Base-by-base conservation (phyloP, 2,888 invertebrate genomes). In the Philopedon plagiatum region DNA sequence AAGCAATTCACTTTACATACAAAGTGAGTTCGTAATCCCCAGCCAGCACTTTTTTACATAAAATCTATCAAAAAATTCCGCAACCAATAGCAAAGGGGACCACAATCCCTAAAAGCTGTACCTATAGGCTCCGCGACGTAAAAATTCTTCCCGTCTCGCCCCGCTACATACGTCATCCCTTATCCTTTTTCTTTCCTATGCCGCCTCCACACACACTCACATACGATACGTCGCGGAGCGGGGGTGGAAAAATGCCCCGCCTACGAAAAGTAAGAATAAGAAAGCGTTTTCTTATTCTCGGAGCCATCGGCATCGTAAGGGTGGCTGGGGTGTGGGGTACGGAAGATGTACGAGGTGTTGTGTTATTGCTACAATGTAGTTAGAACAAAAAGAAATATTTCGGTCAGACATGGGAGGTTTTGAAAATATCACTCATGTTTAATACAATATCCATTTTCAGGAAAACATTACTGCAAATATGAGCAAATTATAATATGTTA, bases 211-310 rank as follows among this genome's bases (percentile, higher is more conserved):
- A 51, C 62, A 62, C 63, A 84, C 83, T 83, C 85, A 84, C 84
- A 84, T 84, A 84, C 83, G 83, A 84, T 84, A 83, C 83, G 84
- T 79, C 76, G 81, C 81, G 77, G 75, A 78, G 71, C 67, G 76
- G 79, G 76, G 79, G 37, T 60, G 67, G 49, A 58, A 71, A 79
- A 68, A 68, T 13, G 67, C 72, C 49, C 67, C 72, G 63, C 63
- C 71, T 49, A 71, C 69, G 58, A 71, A 71, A 64, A 65, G 60
- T 54, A 37, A 63, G 70, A 70, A 71, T 71, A 71, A 71, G 71
- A 71, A 71, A 71, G 34, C 71, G 71, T 51, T 71, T 71, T 66
- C 71, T 71, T 71, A 71, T 71, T 71, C 71, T 71, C 34, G 34
- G 44, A 61, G 66, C 57, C 19, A 39, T 37, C 37, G 57, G 57